Evolutionary conservation across 2,113 vertebrate genomes (phyloP).

Genomic region (Abramis brama): DNA sequence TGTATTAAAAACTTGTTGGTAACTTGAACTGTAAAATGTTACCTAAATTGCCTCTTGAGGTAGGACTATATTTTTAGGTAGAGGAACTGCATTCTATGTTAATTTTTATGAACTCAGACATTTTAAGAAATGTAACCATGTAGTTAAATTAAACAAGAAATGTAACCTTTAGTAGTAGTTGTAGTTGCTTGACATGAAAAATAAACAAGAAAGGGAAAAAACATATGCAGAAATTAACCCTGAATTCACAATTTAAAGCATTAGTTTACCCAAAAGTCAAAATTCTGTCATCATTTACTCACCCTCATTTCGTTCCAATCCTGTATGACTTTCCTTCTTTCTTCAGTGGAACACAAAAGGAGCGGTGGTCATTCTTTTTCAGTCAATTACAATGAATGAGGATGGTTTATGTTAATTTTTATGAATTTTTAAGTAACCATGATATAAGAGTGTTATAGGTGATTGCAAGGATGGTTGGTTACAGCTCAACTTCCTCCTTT

Average conservation of each 20-base stretch:
- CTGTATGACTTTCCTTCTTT: background rate
- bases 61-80: background rate
- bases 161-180: too few species aligned
- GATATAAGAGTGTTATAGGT: too few species aligned
- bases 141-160: too few species aligned
- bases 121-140: too few species aligned
- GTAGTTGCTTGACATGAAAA: background rate
- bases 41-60: background rate
- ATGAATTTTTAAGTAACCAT: too few species aligned
- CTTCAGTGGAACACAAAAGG: background rate
- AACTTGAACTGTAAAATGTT: background rate
- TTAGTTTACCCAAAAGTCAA: background rate
- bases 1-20: background rate
- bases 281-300: background rate
- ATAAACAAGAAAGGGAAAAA: slow-evolving; percentile 16
- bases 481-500: background rate
- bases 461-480: too few species aligned
- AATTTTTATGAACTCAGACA: background rate
- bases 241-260: background rate
- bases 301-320: background rate
- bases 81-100: background rate
- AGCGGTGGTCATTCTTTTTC: background rate
- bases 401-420: background rate
- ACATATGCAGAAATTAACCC: background rate
- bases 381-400: background rate